A percentile compares a stretch with the other conserved stretches of the same genome.
Conservation (phyloP, 35 echinoderm and acorn worm species). For the Ophioderma brevispina region DNA sequence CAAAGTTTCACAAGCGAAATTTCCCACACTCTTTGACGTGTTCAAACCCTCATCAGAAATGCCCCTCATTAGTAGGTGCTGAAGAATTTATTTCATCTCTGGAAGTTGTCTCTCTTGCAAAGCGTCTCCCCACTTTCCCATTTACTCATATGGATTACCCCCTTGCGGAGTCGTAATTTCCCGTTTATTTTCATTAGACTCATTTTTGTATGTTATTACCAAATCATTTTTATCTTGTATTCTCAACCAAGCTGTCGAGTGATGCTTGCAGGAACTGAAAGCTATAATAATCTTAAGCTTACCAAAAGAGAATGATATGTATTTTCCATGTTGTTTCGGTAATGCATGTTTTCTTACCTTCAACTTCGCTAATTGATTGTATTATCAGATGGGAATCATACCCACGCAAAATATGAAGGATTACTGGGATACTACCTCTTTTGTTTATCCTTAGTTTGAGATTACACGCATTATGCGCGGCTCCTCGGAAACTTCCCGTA, state of each 20-base stretch:
- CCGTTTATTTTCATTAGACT: conserved; percentile 5
- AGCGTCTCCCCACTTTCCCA: too few species aligned
- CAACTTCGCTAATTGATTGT: conserved; percentile 9
- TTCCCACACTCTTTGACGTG: too few species aligned
- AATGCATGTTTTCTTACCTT: conserved; percentile 31
- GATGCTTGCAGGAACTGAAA: not conserved
- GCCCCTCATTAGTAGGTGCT: too few species aligned
- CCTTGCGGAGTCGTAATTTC: not conserved
- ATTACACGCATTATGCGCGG: not conserved
- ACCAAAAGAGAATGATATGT: conserved; percentile 22
- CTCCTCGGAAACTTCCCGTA: not conserved
- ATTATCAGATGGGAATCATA: conserved; percentile 46
- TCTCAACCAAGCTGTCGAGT: conserved; percentile 2
- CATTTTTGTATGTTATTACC: not conserved
- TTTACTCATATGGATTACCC: not conserved
- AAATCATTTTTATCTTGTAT: not conserved
- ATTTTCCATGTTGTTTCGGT: conserved; percentile 57
- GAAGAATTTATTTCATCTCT: too few species aligned
- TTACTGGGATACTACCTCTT: conserved; percentile 5
- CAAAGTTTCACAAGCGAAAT: too few species aligned
- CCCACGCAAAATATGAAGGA: conserved; percentile 26
- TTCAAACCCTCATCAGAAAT: too few species aligned
- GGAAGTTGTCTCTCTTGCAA: too few species aligned
- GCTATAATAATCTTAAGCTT: too few species aligned
- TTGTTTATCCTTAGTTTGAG: conserved; percentile 24